phyloP scores from a whole-genome alignment of 2,888 invertebrate species.

The Callyntrura sp. region DNA sequence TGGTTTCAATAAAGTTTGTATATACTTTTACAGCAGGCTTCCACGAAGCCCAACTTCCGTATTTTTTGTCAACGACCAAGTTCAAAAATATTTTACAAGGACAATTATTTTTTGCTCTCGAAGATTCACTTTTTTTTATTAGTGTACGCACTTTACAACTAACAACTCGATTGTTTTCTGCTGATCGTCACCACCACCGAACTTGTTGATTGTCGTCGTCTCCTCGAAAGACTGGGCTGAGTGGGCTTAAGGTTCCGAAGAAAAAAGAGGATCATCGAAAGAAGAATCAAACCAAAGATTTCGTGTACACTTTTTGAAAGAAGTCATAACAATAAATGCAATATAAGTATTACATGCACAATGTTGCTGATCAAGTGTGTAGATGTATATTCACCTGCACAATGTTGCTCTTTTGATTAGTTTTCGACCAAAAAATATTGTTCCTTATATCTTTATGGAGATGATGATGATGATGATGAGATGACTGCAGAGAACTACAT shows the following conservation, averaged over 20 bases:
- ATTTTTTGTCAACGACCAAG: constrained; percentile 5
- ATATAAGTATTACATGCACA: constrained; percentile 30
- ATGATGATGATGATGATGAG: constrained; percentile 11
- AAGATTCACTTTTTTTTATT: background rate
- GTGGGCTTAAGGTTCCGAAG: constrained; percentile 23
- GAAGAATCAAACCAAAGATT: constrained; percentile 4
- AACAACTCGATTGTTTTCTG: background rate
- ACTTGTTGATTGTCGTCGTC: constrained; percentile 44
- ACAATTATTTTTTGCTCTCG: constrained; percentile 5
- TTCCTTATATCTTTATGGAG: background rate
- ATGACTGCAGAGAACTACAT: constrained; percentile 18
- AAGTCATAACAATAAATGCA: constrained; percentile 18
- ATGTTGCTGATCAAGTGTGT: constrained; percentile 17
- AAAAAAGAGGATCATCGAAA: constrained; percentile 39
- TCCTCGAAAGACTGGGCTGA: constrained; percentile 42
- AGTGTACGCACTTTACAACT: background rate
- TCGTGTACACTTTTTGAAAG: background rate
- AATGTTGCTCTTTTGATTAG: constrained; percentile 29
- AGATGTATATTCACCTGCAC: constrained; percentile 34
- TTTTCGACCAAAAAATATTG: constrained; percentile 8
- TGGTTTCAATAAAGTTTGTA: background rate
- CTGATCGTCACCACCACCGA: background rate
- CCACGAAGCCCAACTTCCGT: constrained; percentile 14
- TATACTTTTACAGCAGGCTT: background rate
- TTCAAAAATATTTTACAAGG: constrained; percentile 28